Evolutionary conservation across 2,113 vertebrate genomes (phyloP).

Genomic region (Aphelocoma coerulescens): DNA sequence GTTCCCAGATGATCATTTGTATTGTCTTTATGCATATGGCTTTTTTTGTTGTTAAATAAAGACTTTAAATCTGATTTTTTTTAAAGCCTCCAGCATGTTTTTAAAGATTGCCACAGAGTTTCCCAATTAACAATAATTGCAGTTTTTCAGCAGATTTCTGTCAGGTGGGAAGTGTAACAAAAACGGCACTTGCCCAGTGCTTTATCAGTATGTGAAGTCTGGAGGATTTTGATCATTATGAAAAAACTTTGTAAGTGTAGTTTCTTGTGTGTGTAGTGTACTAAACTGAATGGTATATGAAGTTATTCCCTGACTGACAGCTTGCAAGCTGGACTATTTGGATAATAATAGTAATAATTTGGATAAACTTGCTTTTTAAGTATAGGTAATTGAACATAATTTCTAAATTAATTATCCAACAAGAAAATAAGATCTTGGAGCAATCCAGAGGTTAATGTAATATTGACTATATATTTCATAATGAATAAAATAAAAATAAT

Average conservation of each 20-base stretch:
- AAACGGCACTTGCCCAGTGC: background rate
- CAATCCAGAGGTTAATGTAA: background rate
- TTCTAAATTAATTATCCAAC: background rate
- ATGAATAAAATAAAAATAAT: background rate
- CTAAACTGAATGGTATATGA: background rate
- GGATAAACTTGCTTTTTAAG: background rate
- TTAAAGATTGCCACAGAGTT: background rate
- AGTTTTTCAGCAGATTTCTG: background rate
- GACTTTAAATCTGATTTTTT: background rate
- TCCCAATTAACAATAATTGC: rapidly evolving
- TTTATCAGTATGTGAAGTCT: background rate
- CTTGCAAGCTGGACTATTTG: background rate
- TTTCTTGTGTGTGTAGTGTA: background rate
- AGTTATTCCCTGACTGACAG: background rate
- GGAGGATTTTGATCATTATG: background rate
- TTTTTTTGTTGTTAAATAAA: background rate
- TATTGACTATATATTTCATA: background rate
- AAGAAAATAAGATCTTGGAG: background rate
- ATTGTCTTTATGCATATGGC: background rate
- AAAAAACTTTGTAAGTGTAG: background rate
- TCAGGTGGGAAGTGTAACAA: background rate
- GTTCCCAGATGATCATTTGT: background rate
- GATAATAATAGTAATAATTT: background rate
- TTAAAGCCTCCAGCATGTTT: background rate
- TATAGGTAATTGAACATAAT: background rate